Evolutionary conservation across 2,797 vertebrate genomes (phyloP), one percentile per base, ranked within the genome.

Genomic region (Loris lydekkerianus): DNA sequence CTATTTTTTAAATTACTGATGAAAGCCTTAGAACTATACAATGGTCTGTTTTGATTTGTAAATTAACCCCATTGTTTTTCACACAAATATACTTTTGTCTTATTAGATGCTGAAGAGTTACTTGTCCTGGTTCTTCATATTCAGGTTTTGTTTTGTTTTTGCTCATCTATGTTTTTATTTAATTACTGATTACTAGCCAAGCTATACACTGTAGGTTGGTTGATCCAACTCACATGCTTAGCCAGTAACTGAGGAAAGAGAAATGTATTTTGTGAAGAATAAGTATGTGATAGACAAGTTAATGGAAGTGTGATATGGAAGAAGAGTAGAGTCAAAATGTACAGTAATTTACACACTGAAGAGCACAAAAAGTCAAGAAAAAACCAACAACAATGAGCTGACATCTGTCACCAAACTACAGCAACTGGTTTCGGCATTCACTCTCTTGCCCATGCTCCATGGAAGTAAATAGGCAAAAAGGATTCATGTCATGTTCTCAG

Each of bases 311-410:
- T 96, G 83, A 86, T 76, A 63, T 0, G 60, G 91, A 23, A 29
- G 72, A 94, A 96, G 82, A 85, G 73, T 96, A 95, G 9, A 10
- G 10, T 88, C 87, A 95, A 76, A 97, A 95, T 96, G 58, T 91
- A 96, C 92, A 87, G 80, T 94, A 96, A 97, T 98, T 97, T 97
- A 80, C 94, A 96, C 0, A 0, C 90, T 95, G 92, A 95, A 95
- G 83, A 93, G 53, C 95, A 72, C 83, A 60, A 76, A 89, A 87
- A 98, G 75, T 49, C 93, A 96, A 96, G 95, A 93, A 97, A 95
- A 84, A 84, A 15, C 11, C 11, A 11, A 53, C 15, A 96, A 90
- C 67, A 94, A 93, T 96, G 89, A 97, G 89, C 78, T 97, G 96
- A 97, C 94, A 96, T 96, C 96, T 97, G 93, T 96, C 27, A 92